Conservation (phyloP, 30 jellyfish, hydroid and myxozoan species). For the Rhopilema esculentum region DNA sequence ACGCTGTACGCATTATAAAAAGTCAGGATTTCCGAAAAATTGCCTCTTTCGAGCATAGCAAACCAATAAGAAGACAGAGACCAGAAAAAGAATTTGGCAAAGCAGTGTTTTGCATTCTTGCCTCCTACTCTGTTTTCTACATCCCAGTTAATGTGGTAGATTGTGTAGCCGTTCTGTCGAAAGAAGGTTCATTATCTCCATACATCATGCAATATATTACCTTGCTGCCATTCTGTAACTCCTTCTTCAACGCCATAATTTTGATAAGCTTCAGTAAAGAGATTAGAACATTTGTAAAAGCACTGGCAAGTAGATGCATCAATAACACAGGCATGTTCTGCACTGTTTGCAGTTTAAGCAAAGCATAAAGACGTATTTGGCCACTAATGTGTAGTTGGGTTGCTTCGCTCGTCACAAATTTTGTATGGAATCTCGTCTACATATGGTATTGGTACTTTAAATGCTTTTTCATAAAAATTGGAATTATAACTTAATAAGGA, state of each 20-base stretch:
- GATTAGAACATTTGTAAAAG: background rate
- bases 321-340: background rate
- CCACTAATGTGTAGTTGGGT: too few relatives aligned
- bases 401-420: too few relatives aligned
- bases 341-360: background rate
- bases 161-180: background rate
- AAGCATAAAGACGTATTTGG: background rate
- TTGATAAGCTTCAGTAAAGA: background rate
- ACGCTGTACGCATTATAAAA: background rate
- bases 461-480: too few relatives aligned
- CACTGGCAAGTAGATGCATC: background rate
- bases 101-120: conserved; percentile 8
- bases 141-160: conserved; percentile 1
- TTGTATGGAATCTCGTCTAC: too few relatives aligned
- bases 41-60: background rate
- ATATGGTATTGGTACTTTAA: too few relatives aligned
- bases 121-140: conserved; percentile 7
- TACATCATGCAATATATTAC: too few relatives aligned
- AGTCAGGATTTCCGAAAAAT: background rate
- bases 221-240: background rate
- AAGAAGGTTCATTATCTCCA: background rate
- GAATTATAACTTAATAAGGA: too few relatives aligned
- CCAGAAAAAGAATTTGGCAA: conserved; percentile 4
- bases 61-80: background rate
- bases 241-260: conserved; percentile 9